Evolutionary conservation across 2,888 invertebrate species (phyloP).

Genomic region (Folsomia manolachei): DNA sequence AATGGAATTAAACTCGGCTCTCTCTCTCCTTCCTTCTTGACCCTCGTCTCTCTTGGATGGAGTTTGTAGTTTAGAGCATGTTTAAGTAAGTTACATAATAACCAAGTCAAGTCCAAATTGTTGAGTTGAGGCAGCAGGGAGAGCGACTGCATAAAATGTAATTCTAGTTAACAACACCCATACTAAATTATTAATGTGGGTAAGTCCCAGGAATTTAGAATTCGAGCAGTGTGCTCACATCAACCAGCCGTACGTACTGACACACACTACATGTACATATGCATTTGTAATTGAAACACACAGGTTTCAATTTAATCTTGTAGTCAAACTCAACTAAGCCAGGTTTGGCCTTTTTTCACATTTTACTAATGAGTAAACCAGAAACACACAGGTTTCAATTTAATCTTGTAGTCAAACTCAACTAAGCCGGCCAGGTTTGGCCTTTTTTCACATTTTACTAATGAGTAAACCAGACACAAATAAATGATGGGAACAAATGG

Average conservation of each 20-base stretch:
- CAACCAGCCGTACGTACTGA: not conserved
- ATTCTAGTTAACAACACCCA: not conserved
- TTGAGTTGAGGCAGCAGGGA: not conserved
- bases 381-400: not conserved
- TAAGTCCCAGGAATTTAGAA: not conserved
- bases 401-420: not conserved
- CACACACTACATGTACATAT: too few relatives aligned
- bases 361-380: not conserved
- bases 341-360: too few relatives aligned
- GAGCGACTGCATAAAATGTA: not conserved
- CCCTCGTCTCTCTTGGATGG: not conserved
- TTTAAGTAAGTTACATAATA: not conserved
- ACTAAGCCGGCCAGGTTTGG: not conserved
- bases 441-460: too few relatives aligned
- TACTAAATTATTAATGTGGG: slow-evolving; percentile 2
- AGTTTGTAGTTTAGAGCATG: too few relatives aligned
- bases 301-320: slow-evolving; percentile 1
- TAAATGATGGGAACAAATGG: not conserved
- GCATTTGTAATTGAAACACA: slow-evolving; percentile 4
- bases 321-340: not conserved
- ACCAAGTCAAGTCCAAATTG: slow-evolving; percentile 7
- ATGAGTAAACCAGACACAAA: not conserved
- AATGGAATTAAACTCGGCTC: slow-evolving; percentile 23
- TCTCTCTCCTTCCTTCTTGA: slow-evolving; percentile 11
- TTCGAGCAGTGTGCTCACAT: not conserved